A percentile compares a stretch with the other conserved stretches of the same genome.
These are phyloP conservation scores for Drosophila insularis DNA, from an alignment of 1,140 invertebrate species.

Conservation along the genomic window DNA sequence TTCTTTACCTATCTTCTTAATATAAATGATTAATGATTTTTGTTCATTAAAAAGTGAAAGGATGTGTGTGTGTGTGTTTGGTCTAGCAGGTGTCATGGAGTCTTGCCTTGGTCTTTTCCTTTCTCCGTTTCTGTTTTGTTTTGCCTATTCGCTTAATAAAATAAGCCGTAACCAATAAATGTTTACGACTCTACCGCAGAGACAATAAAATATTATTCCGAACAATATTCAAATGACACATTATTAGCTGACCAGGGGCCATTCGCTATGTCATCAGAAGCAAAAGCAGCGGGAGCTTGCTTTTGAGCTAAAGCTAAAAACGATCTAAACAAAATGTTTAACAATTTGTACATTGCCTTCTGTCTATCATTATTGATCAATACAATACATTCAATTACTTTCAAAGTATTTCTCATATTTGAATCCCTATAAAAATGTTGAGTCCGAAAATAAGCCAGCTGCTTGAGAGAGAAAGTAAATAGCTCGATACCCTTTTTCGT, in stretches of 20 bases:
- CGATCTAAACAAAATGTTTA: not conserved
- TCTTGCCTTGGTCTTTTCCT: not conserved
- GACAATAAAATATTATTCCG: constrained; percentile 65
- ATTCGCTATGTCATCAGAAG: not conserved
- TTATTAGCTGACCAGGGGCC: constrained; percentile 4
- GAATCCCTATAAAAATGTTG: too few relatives aligned
- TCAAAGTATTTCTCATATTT: too few relatives aligned
- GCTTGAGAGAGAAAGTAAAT: not conserved
- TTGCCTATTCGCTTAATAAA: constrained; percentile 26
- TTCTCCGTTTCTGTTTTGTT: constrained; percentile 53
- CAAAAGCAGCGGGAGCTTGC: not conserved
- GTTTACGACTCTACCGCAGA: constrained; percentile 54
- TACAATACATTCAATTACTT: not conserved
- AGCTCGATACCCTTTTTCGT: not conserved
- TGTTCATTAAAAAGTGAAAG: constrained; percentile 76
- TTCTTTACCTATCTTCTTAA: too few relatives aligned
- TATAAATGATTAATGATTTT: constrained; percentile 66
- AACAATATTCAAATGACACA: constrained; percentile 74
- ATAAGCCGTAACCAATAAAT: constrained; percentile 77
- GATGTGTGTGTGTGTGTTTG: constrained; percentile 36
- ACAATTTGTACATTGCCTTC: too few relatives aligned
- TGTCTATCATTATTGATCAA: not conserved
- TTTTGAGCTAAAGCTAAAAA: not conserved
- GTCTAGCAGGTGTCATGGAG: constrained; percentile 14
- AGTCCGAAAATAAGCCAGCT: not conserved